phyloP scores from a whole-genome alignment of 1,140 invertebrate genomes.

The Trinorchestia longiramus region DNA sequence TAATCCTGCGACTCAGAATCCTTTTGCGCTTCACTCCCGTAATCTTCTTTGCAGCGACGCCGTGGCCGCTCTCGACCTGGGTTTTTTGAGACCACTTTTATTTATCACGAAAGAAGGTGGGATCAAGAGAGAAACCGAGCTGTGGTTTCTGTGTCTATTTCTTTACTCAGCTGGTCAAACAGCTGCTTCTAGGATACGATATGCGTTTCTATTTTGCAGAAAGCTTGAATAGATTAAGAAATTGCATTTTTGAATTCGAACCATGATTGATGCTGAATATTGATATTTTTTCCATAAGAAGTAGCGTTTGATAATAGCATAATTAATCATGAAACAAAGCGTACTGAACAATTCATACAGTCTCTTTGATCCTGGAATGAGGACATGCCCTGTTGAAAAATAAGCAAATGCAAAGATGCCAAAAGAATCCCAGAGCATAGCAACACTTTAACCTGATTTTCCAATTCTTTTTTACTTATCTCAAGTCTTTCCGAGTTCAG shows the following conservation, averaged over 20 bases:
- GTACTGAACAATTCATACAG: neutral
- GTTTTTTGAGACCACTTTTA: neutral
- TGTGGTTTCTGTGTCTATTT: neutral
- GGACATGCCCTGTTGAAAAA: neutral
- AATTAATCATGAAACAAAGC: neutral
- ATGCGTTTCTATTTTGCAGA: neutral
- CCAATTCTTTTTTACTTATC: too few species aligned
- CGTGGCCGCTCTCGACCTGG: neutral
- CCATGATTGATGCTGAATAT: neutral
- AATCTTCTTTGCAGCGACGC: constrained; percentile 48
- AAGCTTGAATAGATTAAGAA: neutral
- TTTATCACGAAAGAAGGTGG: neutral
- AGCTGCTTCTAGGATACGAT: neutral
- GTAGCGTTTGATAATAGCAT: neutral
- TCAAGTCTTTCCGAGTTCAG: too few species aligned
- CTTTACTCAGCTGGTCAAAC: neutral
- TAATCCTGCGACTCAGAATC: constrained; percentile 26
- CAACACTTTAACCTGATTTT: too few species aligned
- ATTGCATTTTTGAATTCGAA: neutral
- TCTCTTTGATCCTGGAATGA: neutral
- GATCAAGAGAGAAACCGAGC: neutral
- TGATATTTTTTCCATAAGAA: neutral
- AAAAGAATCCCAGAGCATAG: too few species aligned
- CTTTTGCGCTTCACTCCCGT: constrained; percentile 38
- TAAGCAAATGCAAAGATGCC: too few species aligned